Base-by-base conservation (phyloP, 2,888 invertebrate species). In the Calephelis perditalis region DNA sequence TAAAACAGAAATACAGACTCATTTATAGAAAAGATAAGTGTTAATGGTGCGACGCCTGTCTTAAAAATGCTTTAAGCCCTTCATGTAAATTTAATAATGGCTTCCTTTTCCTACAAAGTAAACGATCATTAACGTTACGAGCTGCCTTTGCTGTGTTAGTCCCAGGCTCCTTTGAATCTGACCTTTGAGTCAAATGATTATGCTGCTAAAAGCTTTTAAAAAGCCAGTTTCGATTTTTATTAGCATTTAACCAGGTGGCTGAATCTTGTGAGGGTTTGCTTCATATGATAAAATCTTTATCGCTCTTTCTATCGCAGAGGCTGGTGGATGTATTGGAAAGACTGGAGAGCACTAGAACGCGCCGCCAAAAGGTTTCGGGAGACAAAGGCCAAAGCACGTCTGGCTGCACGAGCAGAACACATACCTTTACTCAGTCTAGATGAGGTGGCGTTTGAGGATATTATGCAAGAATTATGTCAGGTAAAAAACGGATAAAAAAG, bases 381-480 rank as follows among this genome's bases (percentile, higher is more conserved):
- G 58, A 89, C 92, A 0, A 89, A 91, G 61, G 92, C 92, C 8
- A 78, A 86, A 12, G 84, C 87, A 3, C 77, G 86, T 58, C 79
- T 92, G 1, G 87, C 91, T 0, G 87, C 84, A 2, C 74, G 91
- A 46, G 92, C 92, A 0, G 82, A 89, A 60, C 84, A 86, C 52
- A 89, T 92, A 56, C 82, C 91, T 0, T 72, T 92, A 52, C 78
- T 92, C 58, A 80, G 89, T 36, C 74, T 92, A 5, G 91, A 92
- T 65, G 91, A 88, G 67, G 86, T 89, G n/a, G 88, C 91, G 46
- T 92, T 92, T 74, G 87, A 92, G 59, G 91, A 91, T 62, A 87
- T 92, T 36, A 87, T 92, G 79, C 91, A 91, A 69, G 92, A 92
- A 65, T 69, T 92, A 4, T 92, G 92, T 71, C 91, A 92, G 83